phyloP scores from a whole-genome alignment of 2,797 vertebrate genomes.

The Microtus agrestis region DNA sequence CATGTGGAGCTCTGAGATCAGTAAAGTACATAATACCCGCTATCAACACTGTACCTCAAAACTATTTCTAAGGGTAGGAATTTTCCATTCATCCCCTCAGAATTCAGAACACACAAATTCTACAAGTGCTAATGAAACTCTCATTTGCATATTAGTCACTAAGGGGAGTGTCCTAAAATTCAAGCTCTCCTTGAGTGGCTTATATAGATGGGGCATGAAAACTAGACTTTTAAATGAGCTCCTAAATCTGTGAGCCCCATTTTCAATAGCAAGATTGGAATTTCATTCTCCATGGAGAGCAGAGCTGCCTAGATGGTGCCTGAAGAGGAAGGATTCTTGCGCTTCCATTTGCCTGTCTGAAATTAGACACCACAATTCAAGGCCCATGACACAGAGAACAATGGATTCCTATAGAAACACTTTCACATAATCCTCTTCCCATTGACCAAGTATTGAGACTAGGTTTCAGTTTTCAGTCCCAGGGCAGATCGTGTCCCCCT shows the following conservation, averaged over 20 bases:
- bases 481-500: not conserved
- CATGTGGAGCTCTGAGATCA: not conserved
- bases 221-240: not conserved
- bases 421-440: not conserved
- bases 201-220: not conserved
- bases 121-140: not conserved
- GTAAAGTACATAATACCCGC: not conserved
- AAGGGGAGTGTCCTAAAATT: not conserved
- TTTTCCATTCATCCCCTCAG: not conserved
- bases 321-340: not conserved
- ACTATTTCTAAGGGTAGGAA: not conserved
- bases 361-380: not conserved
- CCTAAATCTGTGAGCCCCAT: not conserved
- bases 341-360: not conserved
- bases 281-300: not conserved
- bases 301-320: not conserved
- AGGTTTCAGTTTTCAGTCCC: not conserved
- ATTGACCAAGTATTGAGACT: not conserved
- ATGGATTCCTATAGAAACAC: not conserved
- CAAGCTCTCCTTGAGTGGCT: not conserved
- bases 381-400: not conserved
- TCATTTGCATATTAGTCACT: not conserved
- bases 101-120: not conserved
- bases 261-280: not conserved
- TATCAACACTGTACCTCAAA: not conserved